Evolutionary conservation across 2,888 invertebrate genomes (phyloP), one percentile per base, ranked within the genome.

Genomic region (Zaprionus lineosus): DNA sequence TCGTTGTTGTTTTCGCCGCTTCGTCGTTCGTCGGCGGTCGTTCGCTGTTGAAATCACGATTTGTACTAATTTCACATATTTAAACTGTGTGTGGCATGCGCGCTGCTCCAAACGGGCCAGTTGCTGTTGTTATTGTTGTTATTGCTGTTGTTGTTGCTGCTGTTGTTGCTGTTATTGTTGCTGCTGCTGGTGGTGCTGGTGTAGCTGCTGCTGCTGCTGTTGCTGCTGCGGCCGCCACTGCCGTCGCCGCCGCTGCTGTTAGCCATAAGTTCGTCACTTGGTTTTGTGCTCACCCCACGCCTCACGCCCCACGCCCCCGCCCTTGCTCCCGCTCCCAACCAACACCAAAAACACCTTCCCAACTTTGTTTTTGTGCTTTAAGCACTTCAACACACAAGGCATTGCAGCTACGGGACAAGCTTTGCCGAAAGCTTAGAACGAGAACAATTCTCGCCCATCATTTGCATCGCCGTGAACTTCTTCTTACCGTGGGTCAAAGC

Each of bases 21-120:
- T 74, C 67, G 70, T 68, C 73, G 71, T 82, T 86, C 84, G 84
- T 74, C 88, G 89, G 87, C 87, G 84, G 89, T 89, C 89, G 86
- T 89, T 89, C 89, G 88, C 89, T 89, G 89, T 89, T 86, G 89
- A 89, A 89, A 89, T 89, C 89, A 89, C 89, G 89, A 89, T 87
- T 88, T 89, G 89, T 89, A 89, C 89, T 89, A 89, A 89, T 89
- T 89, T 89, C 87, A 88, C 84, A 86, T 88, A 88, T 87, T 88
- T 88, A 86, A 86, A 86, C 85, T 88, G 88, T 88, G 88, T 88
- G 88, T 88, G 89, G 89, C 89, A 88, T 87, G 89, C 87, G 86
- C 87, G 84, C 85, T 83, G 85, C 71, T 78, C 77, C 77, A 78
- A 84, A 77, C 73, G 73, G 70, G 73, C 68, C 85, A 82, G 83